Percentiles rank a stretch among this genome's conserved stretches.
These are phyloP conservation scores for Paragorgia papillata DNA, from an alignment of 92 coral and sea anemone genomes.

Conservation along the genomic window DNA sequence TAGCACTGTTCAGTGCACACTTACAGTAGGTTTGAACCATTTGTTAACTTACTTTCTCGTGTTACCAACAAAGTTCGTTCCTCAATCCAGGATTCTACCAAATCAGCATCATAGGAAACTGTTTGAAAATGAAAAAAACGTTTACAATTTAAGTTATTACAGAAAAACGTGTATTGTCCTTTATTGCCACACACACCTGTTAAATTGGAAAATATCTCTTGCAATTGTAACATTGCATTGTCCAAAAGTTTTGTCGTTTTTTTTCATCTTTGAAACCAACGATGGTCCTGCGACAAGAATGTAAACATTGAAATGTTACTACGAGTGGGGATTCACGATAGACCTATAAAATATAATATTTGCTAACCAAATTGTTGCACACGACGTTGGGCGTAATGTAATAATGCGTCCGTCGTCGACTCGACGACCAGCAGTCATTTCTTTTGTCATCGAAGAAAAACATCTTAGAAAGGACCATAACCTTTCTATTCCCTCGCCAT, in stretches of 20 bases:
- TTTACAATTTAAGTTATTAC: no score
- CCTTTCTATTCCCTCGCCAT: conserved; percentile 72
- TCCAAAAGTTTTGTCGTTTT: conserved; percentile 7
- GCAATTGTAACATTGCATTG: not conserved
- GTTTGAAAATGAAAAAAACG: no score
- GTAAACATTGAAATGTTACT: not conserved
- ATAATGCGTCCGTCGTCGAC: conserved; percentile 64
- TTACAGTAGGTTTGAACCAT: no score
- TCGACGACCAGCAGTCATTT: conserved; percentile 58
- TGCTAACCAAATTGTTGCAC: conserved; percentile 28
- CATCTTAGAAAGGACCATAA: conserved; percentile 66
- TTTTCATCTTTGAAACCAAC: not conserved
- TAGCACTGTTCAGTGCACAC: no score
- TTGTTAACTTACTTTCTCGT: no score
- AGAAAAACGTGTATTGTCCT: no score
- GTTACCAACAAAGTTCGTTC: no score
- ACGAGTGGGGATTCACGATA: not conserved
- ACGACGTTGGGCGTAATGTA: conserved; percentile 55
- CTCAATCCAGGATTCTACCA: no score
- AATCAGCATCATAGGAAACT: no score
- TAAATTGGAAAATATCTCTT: conserved; percentile 13
- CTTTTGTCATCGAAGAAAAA: conserved; percentile 65
- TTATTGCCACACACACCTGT: conserved; percentile 7
- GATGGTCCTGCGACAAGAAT: not conserved
- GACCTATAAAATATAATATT: not conserved